Evolutionary conservation across 2,888 invertebrate species (phyloP).

Genomic region (Ligdia adustata): DNA sequence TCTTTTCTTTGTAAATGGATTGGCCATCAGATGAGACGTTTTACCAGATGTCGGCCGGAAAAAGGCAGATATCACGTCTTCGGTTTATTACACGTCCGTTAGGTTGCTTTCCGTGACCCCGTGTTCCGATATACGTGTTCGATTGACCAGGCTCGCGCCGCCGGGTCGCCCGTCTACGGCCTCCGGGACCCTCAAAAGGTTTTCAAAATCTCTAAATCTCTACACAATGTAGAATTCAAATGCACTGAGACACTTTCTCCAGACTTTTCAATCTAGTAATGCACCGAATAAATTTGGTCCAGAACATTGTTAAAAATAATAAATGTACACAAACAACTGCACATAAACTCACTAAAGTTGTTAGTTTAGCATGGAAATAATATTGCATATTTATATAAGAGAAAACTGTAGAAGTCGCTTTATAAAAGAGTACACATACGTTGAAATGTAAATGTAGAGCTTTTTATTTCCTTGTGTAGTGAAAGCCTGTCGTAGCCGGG

Average conservation of each 20-base stretch:
- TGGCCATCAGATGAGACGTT: slow-evolving; percentile 46
- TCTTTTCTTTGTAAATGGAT: slow-evolving; percentile 43
- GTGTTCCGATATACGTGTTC: slow-evolving; percentile 66
- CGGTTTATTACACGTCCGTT: slow-evolving; percentile 77
- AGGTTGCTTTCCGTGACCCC: slow-evolving; percentile 61
- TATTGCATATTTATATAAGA: slow-evolving; percentile 22
- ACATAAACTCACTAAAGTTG: too few species aligned
- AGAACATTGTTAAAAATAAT: not conserved
- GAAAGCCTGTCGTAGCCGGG: slow-evolving; percentile 64
- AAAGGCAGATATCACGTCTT: slow-evolving; percentile 73
- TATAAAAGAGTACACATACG: slow-evolving; percentile 49
- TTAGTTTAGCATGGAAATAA: not conserved
- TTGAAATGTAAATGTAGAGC: slow-evolving; percentile 64
- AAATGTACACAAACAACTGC: not conserved
- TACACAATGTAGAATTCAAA: slow-evolving; percentile 31
- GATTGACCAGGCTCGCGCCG: slow-evolving; percentile 45
- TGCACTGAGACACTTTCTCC: slow-evolving; percentile 14
- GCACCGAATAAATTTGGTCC: slow-evolving; percentile 9
- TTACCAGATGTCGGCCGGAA: slow-evolving; percentile 52
- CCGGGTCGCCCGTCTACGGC: slow-evolving; percentile 4
- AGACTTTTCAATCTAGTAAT: slow-evolving; percentile 25
- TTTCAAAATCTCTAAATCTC: slow-evolving; percentile 1
- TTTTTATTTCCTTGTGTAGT: slow-evolving; percentile 65
- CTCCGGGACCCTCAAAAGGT: not conserved
- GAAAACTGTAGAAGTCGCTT: slow-evolving; percentile 45